These are phyloP conservation scores for Drosophila micromelanica DNA, from an alignment of 1,140 invertebrate genomes.

Conservation along the genomic window DNA sequence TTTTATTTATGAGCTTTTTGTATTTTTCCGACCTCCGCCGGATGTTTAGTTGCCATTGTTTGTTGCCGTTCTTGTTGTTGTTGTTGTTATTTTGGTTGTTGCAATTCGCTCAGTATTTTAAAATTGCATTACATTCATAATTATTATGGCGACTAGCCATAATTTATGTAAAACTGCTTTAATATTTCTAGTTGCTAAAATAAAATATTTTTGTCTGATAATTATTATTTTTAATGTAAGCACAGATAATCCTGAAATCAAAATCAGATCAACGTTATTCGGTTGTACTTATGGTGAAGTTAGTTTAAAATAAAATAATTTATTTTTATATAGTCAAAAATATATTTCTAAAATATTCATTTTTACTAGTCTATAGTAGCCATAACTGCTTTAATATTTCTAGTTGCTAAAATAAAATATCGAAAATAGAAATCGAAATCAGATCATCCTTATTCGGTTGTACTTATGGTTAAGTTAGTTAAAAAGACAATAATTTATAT, in stretches of 20 bases:
- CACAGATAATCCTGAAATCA: too few species aligned
- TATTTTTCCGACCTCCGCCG: constrained; percentile 67
- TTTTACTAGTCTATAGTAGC: too few species aligned
- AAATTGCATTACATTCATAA: constrained; percentile 45
- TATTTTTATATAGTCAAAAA: too few species aligned
- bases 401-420: neutral
- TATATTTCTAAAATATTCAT: too few species aligned
- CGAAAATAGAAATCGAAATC: too few species aligned
- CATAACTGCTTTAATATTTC: constrained; percentile 37
- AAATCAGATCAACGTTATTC: too few species aligned
- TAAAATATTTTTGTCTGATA: neutral
- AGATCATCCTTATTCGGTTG: too few species aligned
- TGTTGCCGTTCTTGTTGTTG: constrained; percentile 37
- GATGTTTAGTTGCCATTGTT: constrained; percentile 76
- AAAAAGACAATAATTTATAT: too few species aligned
- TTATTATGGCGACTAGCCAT: constrained; percentile 59
- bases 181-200: constrained; percentile 9
- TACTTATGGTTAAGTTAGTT: too few species aligned
- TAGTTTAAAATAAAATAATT: too few species aligned
- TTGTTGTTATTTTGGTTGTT: constrained; percentile 24
- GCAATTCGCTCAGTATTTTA: constrained; percentile 46
- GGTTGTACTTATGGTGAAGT: too few species aligned
- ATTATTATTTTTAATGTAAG: too few species aligned
- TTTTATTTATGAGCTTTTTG: constrained; percentile 69
- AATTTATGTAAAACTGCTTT: constrained; percentile 54